phyloP scores from a whole-genome alignment of 2,888 invertebrate species.

The Agrilus mali region DNA sequence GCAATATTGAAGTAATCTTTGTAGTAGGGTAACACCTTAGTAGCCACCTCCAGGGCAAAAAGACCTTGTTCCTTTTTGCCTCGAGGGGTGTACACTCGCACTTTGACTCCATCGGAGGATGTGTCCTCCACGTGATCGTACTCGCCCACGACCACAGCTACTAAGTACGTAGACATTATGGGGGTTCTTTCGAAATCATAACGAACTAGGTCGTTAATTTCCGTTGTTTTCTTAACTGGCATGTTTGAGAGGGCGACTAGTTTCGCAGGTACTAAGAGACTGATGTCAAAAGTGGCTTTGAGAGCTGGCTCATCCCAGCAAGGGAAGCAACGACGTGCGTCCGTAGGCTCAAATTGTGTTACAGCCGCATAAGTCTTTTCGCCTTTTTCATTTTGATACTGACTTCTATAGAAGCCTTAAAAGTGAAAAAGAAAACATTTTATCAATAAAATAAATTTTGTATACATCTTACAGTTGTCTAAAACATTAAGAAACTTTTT shows the following conservation, averaged over 20 bases:
- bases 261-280: constrained; percentile 65
- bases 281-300: constrained; percentile 88
- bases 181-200: constrained; percentile 70
- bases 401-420: constrained; percentile 55
- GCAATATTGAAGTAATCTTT: constrained; percentile 88
- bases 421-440: constrained; percentile 30
- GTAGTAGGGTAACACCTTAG: constrained; percentile 83
- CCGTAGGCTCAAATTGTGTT: constrained; percentile 83
- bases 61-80: constrained; percentile 84
- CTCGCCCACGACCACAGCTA: constrained; percentile 88
- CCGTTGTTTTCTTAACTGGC: constrained; percentile 42
- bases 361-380: constrained; percentile 73
- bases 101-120: constrained; percentile 67
- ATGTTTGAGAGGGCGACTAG: constrained; percentile 87
- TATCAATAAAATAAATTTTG: background rate
- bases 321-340: constrained; percentile 87
- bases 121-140: constrained; percentile 82
- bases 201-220: constrained; percentile 15
- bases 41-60: constrained; percentile 83
- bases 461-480: no score
- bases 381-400: constrained; percentile 60
- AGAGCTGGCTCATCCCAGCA: constrained; percentile 97
- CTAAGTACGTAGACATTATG: constrained; percentile 88
- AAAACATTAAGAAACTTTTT: no score
- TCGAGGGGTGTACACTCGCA: constrained; percentile 72